Evolutionary conservation across 2,888 invertebrate genomes (phyloP), one percentile per base, ranked within the genome.

Genomic region (Pristionchus japonicus): DNA sequence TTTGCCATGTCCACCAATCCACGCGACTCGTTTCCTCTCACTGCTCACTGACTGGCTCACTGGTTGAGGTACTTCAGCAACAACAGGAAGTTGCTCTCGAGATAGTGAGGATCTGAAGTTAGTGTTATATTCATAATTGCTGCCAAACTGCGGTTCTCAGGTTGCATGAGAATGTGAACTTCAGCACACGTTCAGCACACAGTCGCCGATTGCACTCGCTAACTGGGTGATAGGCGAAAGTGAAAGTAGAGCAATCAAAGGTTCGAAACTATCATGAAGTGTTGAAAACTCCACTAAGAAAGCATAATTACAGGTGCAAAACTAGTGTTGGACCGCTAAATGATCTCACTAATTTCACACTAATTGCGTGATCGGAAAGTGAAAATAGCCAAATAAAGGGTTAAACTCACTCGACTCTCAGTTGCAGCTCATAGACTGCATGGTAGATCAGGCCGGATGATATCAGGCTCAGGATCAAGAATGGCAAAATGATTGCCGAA

Each of bases 1-100:
- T 20, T 91, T 89, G n/a, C 90, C 90, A 31, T 90, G 90, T 27
- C 92, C 92, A 52, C 90, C 89, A 3, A 93, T 90, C 89, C 92
- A 92, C 1, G 91, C 92, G 15, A 92, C 88, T n/a, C 86, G 15
- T 20, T 47, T 57, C 6, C 82, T 23, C 17, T 82, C 49, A 23
- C 31, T 23, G 20, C 43, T 82, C 13, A 11, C 57, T 82, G n/a
- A n/a, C n/a, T n/a, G n/a, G n/a, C n/a, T n/a, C n/a, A n/a, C n/a
- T n/a, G n/a, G n/a, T n/a, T n/a, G n/a, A n/a, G n/a, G n/a, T n/a
- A n/a, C n/a, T 11, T 37, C 23, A 77, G 43, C 9, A 37, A 6
- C 20, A 37, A 77, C n/a, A 43, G 31, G 34, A 20, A n/a, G n/a
- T n/a, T n/a, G n/a, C n/a, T 74, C 77, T 11, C 77, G 43, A 0